Evolutionary conservation across 2,113 vertebrate species (phyloP), one percentile per base, ranked within the genome.

Genomic region (Bufo bufo): DNA sequence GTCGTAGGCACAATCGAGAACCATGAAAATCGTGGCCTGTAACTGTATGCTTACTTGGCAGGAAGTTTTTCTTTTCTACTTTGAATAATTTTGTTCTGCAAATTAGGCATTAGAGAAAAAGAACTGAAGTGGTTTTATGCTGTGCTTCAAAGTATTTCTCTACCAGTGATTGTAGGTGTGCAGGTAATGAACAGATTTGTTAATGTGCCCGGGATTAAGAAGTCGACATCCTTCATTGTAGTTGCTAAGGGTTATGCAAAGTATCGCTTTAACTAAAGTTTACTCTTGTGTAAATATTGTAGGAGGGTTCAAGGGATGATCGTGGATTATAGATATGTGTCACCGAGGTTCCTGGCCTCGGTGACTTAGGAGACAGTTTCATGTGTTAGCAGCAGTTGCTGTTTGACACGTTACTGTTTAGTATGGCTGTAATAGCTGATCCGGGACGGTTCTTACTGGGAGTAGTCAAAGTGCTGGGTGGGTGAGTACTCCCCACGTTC

Each of bases 21-120:
- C 61, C 81, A 52, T 83, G 61, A 14, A 83, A 83, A 66, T 83
- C 2, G 45, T 66, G 61, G 61, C 61, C 49, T 65, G 61, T 7
- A 65, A 66, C 81, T 14, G 45, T 52, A 0, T n/a, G 61, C 81
- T 83, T 23, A 82, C 59, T 65, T 82, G 59, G 58, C 58, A 49
- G 16, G 13, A 65, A 65, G 80, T 23, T 83, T 83, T 20, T 66
- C 49, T 49, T 59, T 63, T 45, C 14, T 10, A 23, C 47, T 50
- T n/a, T 65, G 61, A 52, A 82, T 82, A 66, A 50, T 50, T 50
- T 63, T 65, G 16, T 50, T 65, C 8, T 56, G 20, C 77, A 43
- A 65, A 82, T 66, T n/a, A 82, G 45, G 23, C 33, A 66, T 82
- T 16, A 82, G 65, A 45, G 47, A 33, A 33, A 33, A 33, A 33